phyloP scores from a whole-genome alignment of 2,113 vertebrate species.

The Phaethon lepturus region DNA sequence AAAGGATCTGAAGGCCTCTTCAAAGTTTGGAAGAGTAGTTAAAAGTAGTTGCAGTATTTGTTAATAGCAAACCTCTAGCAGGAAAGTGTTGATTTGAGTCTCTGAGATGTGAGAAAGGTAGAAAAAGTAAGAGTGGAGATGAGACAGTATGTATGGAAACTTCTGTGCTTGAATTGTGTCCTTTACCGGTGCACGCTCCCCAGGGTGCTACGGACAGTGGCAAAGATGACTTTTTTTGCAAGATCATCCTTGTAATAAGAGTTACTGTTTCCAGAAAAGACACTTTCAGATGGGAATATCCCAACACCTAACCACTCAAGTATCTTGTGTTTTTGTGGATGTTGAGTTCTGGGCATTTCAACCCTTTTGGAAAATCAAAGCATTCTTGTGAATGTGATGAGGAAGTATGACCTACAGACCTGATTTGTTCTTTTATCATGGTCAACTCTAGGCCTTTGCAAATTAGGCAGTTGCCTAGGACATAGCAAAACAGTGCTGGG shows the following conservation, averaged over 20 bases:
- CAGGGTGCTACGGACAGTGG: not conserved
- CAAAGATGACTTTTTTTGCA: not conserved
- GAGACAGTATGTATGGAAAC: not conserved
- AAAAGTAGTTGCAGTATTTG: not conserved
- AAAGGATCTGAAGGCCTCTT: not conserved
- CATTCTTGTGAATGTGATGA: not conserved
- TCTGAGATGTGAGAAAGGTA: not conserved
- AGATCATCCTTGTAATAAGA: not conserved
- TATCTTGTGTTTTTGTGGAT: not conserved
- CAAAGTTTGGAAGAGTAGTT: not conserved
- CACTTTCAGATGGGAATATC: not conserved
- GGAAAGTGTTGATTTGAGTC: not conserved
- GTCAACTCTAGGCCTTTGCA: not conserved
- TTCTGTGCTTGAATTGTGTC: fast-evolving
- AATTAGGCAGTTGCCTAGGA: not conserved
- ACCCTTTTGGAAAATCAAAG: not conserved
- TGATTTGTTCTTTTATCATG: not conserved
- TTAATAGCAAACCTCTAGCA: not conserved
- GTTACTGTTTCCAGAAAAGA: not conserved
- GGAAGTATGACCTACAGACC: not conserved
- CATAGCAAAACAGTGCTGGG: not conserved
- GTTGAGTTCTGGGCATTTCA: not conserved
- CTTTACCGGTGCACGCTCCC: not conserved
- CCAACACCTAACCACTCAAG: not conserved
- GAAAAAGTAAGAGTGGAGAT: not conserved